phyloP scores from a whole-genome alignment of 2,113 vertebrate genomes.

The Zosterops pallidus region DNA sequence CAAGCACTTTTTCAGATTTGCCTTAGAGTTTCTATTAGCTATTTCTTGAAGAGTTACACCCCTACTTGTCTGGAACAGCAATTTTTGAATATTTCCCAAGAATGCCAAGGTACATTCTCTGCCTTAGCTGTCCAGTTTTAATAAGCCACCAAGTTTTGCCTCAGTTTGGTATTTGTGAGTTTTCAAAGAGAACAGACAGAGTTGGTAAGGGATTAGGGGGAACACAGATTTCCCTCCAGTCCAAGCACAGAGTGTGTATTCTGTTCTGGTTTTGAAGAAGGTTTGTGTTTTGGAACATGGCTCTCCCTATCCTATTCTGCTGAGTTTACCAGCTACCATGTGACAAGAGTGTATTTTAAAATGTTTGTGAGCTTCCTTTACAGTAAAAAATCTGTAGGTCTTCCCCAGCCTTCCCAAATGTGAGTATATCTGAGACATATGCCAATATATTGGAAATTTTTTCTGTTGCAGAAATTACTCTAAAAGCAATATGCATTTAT shows the following conservation, averaged over 20 bases:
- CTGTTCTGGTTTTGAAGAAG: neutral
- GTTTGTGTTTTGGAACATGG: neutral
- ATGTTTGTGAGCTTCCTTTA: neutral
- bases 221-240: neutral
- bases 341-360: neutral
- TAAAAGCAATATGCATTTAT: neutral
- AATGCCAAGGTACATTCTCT: neutral
- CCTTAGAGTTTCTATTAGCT: slow-evolving; percentile 10
- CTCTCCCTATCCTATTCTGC: neutral
- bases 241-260: neutral
- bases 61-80: neutral
- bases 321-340: neutral
- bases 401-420: slow-evolving; percentile 22
- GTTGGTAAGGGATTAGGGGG: neutral
- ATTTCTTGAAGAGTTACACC: neutral
- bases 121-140: neutral
- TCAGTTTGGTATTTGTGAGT: neutral
- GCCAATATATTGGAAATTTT: neutral
- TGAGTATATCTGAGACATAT: neutral
- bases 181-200: neutral
- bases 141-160: neutral
- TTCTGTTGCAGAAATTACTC: neutral
- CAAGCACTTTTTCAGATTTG: neutral
- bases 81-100: neutral
- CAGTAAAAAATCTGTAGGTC: neutral